Conservation (phyloP, 1,140 invertebrate genomes). For the Leptopilina clavipes region DNA sequence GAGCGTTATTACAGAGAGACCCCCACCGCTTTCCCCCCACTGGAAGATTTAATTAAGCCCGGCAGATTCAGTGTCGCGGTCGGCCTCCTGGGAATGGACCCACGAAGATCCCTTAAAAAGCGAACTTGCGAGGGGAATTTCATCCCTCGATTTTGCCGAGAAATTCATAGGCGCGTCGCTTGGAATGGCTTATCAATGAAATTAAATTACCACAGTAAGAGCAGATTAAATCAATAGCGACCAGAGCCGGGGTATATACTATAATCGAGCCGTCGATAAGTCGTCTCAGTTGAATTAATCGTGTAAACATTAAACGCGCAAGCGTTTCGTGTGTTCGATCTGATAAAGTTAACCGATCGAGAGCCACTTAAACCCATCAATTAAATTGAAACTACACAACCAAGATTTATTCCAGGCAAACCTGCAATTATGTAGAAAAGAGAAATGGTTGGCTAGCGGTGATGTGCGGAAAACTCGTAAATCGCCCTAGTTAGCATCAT, state of each 20-base stretch:
- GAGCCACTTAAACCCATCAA: neutral
- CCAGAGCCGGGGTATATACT: neutral
- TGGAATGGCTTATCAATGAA: conserved; percentile 25
- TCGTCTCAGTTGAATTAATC: conserved; percentile 18
- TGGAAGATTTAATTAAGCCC: conserved; percentile 23
- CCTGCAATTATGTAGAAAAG: conserved; percentile 3
- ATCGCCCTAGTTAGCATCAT: conserved; percentile 39
- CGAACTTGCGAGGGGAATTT: neutral
- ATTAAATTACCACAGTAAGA: conserved; percentile 24
- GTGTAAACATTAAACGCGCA: conserved; percentile 19
- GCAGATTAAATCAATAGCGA: conserved; percentile 29
- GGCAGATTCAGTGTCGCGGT: conserved; percentile 30
- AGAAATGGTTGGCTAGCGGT: neutral
- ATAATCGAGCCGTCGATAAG: conserved; percentile 25
- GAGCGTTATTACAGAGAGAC: neutral
- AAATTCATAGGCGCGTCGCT: neutral
- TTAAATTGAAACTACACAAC: neutral
- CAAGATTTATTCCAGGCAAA: neutral
- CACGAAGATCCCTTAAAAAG: neutral
- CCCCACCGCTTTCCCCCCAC: neutral
- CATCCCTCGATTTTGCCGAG: neutral
- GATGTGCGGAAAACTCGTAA: too few species aligned
- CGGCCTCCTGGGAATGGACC: conserved; percentile 21
- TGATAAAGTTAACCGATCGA: conserved; percentile 21
- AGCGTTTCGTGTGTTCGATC: conserved; percentile 11